These are phyloP conservation scores for Lycaon pictus DNA, from an alignment of 2,113 vertebrate species.

Conservation along the genomic window DNA sequence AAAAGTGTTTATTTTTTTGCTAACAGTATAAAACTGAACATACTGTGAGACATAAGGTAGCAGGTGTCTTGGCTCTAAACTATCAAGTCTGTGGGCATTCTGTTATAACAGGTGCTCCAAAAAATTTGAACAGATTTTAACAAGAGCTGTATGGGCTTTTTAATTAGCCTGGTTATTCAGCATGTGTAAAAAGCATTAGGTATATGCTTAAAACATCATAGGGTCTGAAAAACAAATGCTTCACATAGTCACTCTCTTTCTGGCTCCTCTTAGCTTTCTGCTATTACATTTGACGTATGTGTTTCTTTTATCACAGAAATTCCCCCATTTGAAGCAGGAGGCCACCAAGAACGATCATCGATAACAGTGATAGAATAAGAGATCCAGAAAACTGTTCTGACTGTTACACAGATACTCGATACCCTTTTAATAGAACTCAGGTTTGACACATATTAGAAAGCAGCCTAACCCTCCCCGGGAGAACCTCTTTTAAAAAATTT, in stretches of 20 bases:
- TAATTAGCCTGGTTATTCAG: conserved; percentile 92
- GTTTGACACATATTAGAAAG: neutral
- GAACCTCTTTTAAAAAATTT: neutral
- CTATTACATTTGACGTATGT: conserved; percentile 73
- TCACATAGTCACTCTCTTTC: conserved; percentile 82
- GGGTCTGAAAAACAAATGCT: conserved; percentile 89
- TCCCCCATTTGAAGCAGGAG: conserved; percentile 63
- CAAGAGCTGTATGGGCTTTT: conserved; percentile 91
- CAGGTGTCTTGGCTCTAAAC: conserved; percentile 92
- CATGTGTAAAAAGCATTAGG: conserved; percentile 91
- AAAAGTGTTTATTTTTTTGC: conserved; percentile 89
- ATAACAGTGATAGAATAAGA: neutral
- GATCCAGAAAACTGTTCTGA: neutral
- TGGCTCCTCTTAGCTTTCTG: conserved; percentile 80
- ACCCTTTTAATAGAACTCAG: neutral
- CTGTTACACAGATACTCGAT: neutral
- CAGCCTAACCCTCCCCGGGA: neutral
- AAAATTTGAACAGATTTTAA: conserved; percentile 92
- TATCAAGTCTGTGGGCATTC: conserved; percentile 92
- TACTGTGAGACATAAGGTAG: conserved; percentile 93
- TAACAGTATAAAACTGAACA: conserved; percentile 91
- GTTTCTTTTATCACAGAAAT: conserved; percentile 73
- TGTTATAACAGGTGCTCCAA: conserved; percentile 93
- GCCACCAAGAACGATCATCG: neutral
- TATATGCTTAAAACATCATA: conserved; percentile 90